Percentiles rank a stretch among this genome's conserved stretches.
Conservation (phyloP, 2,888 invertebrate genomes). For the Torymus aiolomorphi region DNA sequence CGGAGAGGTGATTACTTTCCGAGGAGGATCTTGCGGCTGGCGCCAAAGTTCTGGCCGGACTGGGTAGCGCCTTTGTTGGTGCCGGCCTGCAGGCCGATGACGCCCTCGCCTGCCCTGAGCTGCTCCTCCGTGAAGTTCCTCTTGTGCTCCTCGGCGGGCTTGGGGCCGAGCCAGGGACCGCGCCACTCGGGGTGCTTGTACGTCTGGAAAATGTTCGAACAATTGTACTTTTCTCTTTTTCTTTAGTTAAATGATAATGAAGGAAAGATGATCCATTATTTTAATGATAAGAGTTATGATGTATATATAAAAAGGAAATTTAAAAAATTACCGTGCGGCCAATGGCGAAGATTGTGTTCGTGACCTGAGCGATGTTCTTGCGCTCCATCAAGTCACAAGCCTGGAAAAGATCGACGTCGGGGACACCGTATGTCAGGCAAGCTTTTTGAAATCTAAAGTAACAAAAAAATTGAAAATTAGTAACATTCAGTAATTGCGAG, state of each 20-base stretch:
- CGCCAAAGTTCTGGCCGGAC: slow-evolving; percentile 92
- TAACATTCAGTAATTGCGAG: too few species aligned
- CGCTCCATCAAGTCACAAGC: slow-evolving; percentile 94
- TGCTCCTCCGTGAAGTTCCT: slow-evolving; percentile 81
- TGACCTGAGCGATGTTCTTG: slow-evolving; percentile 92
- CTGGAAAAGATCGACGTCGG: slow-evolving; percentile 91
- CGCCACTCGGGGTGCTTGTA: slow-evolving; percentile 90
- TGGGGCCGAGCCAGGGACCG: slow-evolving; percentile 89
- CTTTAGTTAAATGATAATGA: not conserved
- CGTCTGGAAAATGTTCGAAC: slow-evolving; percentile 76
- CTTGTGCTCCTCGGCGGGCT: slow-evolving; percentile 87
- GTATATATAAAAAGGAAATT: not conserved
- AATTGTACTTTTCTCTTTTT: not conserved
- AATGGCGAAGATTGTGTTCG: slow-evolving; percentile 90
- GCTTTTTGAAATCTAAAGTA: slow-evolving; percentile 86
- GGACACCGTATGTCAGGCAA: slow-evolving; percentile 88
- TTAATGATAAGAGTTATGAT: too few species aligned
- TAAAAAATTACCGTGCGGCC: slow-evolving; percentile 84
- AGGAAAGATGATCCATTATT: too few species aligned
- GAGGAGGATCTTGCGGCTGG: slow-evolving; percentile 87
- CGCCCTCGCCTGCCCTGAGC: slow-evolving; percentile 87
- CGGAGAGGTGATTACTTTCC: slow-evolving; percentile 80
- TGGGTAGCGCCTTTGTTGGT: slow-evolving; percentile 90
- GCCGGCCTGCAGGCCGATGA: slow-evolving; percentile 93
- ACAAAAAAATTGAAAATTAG: too few species aligned